Evolutionary conservation across 2,888 invertebrate species (phyloP).

Genomic region (Urechis unicinctus): DNA sequence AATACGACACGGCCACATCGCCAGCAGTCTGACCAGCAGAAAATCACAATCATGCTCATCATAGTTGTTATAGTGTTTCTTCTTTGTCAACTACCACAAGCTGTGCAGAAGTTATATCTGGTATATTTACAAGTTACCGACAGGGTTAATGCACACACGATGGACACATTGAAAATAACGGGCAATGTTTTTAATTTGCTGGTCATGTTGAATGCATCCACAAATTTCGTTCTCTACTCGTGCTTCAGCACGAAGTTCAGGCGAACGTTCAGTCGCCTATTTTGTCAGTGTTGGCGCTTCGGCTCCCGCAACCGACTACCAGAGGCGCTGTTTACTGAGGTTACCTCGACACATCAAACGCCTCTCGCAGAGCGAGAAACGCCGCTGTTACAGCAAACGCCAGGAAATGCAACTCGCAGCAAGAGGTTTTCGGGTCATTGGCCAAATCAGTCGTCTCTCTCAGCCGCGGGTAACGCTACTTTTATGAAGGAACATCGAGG

Average conservation of each 20-base stretch:
- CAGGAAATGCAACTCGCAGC: too few species aligned
- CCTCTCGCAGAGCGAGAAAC: neutral
- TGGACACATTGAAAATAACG: neutral
- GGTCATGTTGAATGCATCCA: constrained; percentile 66
- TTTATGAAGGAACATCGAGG: too few species aligned
- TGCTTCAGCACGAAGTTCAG: constrained; percentile 57
- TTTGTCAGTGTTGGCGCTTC: constrained; percentile 15
- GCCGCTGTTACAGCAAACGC: neutral
- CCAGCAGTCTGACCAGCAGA: constrained; percentile 42
- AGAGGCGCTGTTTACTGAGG: neutral
- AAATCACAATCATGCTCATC: constrained; percentile 71
- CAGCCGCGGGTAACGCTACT: too few species aligned
- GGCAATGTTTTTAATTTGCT: constrained; percentile 70
- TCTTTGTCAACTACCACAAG: constrained; percentile 67
- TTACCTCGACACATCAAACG: neutral
- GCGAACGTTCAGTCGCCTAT: constrained; percentile 19
- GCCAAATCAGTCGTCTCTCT: too few species aligned
- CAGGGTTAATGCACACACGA: neutral
- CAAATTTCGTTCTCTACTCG: constrained; percentile 73
- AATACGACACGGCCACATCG: neutral
- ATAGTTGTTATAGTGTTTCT: constrained; percentile 70
- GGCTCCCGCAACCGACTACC: neutral
- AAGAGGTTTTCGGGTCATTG: too few species aligned
- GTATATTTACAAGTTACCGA: constrained; percentile 24
- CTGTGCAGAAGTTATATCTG: constrained; percentile 55